phyloP scores from a whole-genome alignment of 2,113 vertebrate species.

The Nesoenas mayeri region DNA sequence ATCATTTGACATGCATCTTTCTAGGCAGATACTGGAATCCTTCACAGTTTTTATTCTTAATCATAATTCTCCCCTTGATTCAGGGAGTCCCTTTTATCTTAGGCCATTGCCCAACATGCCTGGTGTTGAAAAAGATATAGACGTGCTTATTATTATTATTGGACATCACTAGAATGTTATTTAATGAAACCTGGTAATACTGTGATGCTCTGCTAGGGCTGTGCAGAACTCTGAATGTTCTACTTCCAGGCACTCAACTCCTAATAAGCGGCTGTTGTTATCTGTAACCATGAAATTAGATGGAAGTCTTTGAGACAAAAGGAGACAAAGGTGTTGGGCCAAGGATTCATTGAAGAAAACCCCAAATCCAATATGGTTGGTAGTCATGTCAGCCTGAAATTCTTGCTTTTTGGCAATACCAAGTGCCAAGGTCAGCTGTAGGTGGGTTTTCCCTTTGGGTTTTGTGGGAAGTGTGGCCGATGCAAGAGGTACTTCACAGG shows the following conservation, averaged over 20 bases:
- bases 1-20: background rate
- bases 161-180: background rate
- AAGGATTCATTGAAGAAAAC: background rate
- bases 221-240: background rate
- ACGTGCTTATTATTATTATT: background rate
- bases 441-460: background rate
- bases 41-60: conserved; percentile 26
- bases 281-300: background rate
- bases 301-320: background rate
- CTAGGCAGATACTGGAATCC: background rate
- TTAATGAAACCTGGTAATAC: background rate
- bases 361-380: background rate
- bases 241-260: background rate
- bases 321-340: background rate
- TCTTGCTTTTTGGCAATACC: background rate
- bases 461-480: background rate
- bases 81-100: background rate
- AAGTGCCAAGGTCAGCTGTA: background rate
- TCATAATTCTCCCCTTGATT: background rate
- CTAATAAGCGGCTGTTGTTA: background rate
- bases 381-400: background rate
- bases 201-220: background rate
- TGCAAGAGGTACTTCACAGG: background rate
- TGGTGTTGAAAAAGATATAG: background rate
- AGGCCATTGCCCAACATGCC: background rate